Conservation (phyloP, 2,888 invertebrate species). For the Drosophila glabriapex region DNA sequence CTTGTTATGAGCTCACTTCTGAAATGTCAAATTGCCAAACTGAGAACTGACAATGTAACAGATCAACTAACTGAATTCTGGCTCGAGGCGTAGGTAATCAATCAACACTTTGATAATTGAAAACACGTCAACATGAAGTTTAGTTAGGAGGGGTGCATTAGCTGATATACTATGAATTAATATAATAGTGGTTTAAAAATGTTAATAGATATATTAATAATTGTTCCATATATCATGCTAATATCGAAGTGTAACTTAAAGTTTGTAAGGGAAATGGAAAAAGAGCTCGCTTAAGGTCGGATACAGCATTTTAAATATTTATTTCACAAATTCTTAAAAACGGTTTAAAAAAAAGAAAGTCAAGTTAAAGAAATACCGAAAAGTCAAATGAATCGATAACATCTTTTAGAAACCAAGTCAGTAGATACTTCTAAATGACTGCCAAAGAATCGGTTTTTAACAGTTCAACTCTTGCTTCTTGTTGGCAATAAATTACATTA, state of each 20-base stretch:
- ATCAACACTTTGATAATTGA: constrained; percentile 4
- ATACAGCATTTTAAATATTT: background rate
- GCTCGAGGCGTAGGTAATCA: constrained; percentile 5
- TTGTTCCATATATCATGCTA: background rate
- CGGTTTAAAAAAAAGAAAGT: too few species aligned
- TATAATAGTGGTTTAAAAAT: background rate
- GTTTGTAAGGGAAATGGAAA: background rate
- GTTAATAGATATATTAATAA: background rate
- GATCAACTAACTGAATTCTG: background rate
- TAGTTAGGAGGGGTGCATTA: background rate
- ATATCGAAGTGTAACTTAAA: background rate
- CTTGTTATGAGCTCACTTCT: constrained; percentile 39
- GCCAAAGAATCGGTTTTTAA: background rate
- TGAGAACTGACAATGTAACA: background rate
- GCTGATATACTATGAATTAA: background rate
- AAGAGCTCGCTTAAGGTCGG: too few species aligned
- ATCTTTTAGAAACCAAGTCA: background rate
- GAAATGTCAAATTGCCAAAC: constrained; percentile 9
- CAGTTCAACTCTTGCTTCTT: background rate
- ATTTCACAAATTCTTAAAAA: background rate
- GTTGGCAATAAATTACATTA: constrained; percentile 34
- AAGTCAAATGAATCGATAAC: background rate
- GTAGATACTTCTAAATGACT: background rate
- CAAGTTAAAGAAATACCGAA: too few species aligned
- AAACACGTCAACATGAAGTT: background rate